Percentiles rank a stretch among this genome's conserved stretches.
Evolutionary conservation across 1,140 invertebrate genomes (phyloP).

Genomic region (Drosophila santomea): DNA sequence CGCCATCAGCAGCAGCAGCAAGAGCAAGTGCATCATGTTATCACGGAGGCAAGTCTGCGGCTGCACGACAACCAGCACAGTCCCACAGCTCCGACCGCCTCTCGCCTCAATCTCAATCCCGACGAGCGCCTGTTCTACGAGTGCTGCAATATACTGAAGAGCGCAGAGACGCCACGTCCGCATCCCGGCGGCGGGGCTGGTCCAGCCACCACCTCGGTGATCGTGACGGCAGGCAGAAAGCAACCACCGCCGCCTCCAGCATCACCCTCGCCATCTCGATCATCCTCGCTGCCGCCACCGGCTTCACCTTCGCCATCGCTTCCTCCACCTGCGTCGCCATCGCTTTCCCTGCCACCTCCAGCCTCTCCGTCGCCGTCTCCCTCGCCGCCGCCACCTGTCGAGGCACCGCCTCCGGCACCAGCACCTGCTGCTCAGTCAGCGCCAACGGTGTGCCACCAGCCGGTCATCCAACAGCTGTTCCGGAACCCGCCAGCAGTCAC

Average conservation of each 20-base stretch:
- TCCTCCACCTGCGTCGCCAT: conserved; percentile 4
- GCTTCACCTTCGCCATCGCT: conserved; percentile 29
- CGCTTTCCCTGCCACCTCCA: conserved; percentile 15
- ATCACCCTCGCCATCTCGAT: conserved; percentile 17
- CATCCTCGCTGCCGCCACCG: conserved; percentile 14
- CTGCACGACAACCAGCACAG: conserved; percentile 66
- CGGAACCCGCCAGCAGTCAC: conserved; percentile 62
- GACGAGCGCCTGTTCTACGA: conserved; percentile 84
- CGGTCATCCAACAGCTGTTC: conserved; percentile 71
- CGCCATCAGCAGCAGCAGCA: not conserved
- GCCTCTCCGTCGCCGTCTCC: conserved; percentile 24
- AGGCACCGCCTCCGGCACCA: not conserved
- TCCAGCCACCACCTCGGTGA: conserved; percentile 28
- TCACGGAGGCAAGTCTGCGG: conserved; percentile 67
- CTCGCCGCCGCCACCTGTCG: conserved; percentile 1
- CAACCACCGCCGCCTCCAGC: conserved; percentile 33
- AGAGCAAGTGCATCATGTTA: conserved; percentile 47
- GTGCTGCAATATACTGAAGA: conserved; percentile 83
- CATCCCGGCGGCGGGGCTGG: conserved; percentile 1
- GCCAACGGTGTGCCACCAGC: conserved; percentile 57
- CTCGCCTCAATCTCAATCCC: conserved; percentile 79
- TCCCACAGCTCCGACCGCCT: conserved; percentile 31
- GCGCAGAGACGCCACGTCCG: conserved; percentile 65
- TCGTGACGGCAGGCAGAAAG: conserved; percentile 32
- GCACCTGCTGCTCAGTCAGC: not conserved